These are phyloP conservation scores for Oscarella lobularis DNA, from an alignment of 37 sponge, comb jelly and placozoan species.

Conservation along the genomic window DNA sequence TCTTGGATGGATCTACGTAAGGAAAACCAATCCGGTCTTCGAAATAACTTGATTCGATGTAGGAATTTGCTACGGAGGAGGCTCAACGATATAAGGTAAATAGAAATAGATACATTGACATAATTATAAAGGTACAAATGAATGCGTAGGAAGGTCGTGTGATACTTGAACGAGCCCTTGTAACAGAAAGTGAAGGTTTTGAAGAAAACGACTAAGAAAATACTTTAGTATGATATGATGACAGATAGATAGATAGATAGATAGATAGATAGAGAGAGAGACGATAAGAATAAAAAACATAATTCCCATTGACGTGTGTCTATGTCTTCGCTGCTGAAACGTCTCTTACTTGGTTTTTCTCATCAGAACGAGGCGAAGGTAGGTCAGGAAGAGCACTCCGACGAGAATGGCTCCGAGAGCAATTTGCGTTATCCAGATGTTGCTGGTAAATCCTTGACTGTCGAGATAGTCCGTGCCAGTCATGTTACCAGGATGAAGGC, in stretches of 20 bases:
- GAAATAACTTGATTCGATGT: background rate
- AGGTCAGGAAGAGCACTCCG: background rate
- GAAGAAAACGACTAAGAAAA: slow-evolving; percentile 41
- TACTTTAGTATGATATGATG: background rate
- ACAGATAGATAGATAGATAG: too few relatives aligned
- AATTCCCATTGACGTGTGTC: too few relatives aligned
- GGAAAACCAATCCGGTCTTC: too few relatives aligned
- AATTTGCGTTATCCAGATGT: background rate
- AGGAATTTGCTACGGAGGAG: slow-evolving; percentile 97
- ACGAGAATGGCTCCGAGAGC: background rate
- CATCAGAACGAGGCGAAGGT: background rate
- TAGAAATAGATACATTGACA: background rate
- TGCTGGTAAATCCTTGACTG: background rate
- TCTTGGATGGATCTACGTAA: slow-evolving; percentile 97
- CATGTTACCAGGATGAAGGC: background rate
- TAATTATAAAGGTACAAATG: background rate
- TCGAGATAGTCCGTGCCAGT: background rate
- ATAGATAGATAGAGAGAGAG: too few relatives aligned
- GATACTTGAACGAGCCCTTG: slow-evolving; percentile 90
- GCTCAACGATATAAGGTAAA: slow-evolving; percentile 90
- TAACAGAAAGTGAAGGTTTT: slow-evolving; percentile 85
- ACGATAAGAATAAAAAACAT: too few relatives aligned
- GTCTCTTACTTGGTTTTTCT: too few relatives aligned
- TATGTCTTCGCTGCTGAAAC: too few relatives aligned
- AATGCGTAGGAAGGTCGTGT: slow-evolving; percentile 78